Evolutionary conservation across 2,113 vertebrate species (phyloP).

Genomic region (Noctilio leporinus): DNA sequence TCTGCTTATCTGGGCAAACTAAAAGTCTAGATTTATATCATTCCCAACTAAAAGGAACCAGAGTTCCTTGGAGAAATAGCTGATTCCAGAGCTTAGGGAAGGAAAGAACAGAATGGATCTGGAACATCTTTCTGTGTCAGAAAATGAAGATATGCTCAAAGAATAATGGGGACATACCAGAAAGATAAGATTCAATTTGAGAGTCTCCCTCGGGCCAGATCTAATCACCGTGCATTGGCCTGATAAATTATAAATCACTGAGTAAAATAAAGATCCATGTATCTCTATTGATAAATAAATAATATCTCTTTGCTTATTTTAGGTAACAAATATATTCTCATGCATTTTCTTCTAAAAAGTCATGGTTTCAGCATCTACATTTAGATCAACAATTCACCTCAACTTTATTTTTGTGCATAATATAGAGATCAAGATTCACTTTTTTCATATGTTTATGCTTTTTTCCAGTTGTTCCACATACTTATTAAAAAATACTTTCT

Average conservation of each 20-base stretch:
- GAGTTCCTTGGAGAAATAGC: neutral
- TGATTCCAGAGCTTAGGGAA: neutral
- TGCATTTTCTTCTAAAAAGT: neutral
- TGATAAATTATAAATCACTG: neutral
- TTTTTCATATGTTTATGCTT: neutral
- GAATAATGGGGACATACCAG: neutral
- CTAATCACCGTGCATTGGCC: neutral
- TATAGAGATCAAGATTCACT: neutral
- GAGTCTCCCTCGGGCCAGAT: neutral
- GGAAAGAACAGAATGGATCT: neutral
- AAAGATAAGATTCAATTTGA: neutral
- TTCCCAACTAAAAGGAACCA: neutral
- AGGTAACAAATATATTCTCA: neutral
- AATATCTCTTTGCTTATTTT: neutral
- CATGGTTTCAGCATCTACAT: slow-evolving; percentile 1
- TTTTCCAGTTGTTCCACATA: neutral
- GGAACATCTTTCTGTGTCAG: neutral
- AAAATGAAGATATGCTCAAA: neutral
- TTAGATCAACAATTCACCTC: neutral
- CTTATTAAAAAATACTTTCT: neutral
- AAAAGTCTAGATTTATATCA: neutral
- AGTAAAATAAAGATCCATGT: neutral
- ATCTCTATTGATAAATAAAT: neutral
- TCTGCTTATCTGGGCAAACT: neutral
- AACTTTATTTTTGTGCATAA: slow-evolving; percentile 11